phyloP scores from a whole-genome alignment of 2,797 vertebrate genomes.

The Peromyscus attwateri region DNA sequence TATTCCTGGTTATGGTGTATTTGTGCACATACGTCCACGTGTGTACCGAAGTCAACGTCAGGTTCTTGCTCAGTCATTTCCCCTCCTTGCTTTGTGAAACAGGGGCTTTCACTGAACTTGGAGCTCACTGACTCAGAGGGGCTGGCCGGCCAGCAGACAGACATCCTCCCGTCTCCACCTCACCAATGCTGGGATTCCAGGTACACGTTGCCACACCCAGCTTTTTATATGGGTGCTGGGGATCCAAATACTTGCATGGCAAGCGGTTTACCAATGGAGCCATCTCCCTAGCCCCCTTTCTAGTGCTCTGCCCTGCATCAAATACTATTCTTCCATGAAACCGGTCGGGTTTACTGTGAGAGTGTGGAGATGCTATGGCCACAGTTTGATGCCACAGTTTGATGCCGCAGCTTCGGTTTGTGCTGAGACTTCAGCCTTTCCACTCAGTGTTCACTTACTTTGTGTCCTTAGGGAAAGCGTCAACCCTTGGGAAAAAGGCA shows the following conservation, averaged over 20 bases:
- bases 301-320: neutral
- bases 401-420: neutral
- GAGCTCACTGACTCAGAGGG: neutral
- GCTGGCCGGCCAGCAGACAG: too few relatives aligned
- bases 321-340: neutral
- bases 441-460: neutral
- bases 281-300: neutral
- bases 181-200: neutral
- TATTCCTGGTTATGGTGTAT: too few relatives aligned
- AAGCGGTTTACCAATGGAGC: neutral
- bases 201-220: neutral
- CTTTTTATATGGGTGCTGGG: neutral
- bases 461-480: neutral
- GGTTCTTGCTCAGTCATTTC: neutral
- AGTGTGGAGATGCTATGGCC: accelerated
- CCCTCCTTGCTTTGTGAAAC: neutral
- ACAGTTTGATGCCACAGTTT: too few relatives aligned
- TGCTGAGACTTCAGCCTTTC: neutral
- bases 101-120: neutral
- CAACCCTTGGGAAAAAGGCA: neutral
- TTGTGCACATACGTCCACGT: too few relatives aligned
- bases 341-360: neutral
- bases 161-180: neutral
- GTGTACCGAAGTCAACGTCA: too few relatives aligned
- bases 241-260: neutral